Evolutionary conservation across 2,113 vertebrate genomes (phyloP).

Genomic region (Catharus fuscescens): DNA sequence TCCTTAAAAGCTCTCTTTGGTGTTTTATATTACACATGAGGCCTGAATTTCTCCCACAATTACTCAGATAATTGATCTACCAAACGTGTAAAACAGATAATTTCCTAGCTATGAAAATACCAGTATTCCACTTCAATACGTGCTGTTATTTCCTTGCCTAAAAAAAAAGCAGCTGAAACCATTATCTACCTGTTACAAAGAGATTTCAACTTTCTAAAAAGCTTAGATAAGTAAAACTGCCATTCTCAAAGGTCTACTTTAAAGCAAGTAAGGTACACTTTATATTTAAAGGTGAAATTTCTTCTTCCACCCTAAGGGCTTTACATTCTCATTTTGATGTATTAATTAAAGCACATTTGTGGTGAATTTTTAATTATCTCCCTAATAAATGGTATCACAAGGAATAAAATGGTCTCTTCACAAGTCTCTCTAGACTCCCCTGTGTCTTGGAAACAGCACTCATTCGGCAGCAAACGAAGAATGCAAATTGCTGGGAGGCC

Average conservation of each 20-base stretch:
- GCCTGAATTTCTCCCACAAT: slow-evolving; percentile 4
- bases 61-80: slow-evolving; percentile 45
- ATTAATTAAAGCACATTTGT: slow-evolving; percentile 61
- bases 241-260: slow-evolving; percentile 44
- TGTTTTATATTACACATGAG: not conserved
- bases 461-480: not conserved
- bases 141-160: slow-evolving; percentile 20
- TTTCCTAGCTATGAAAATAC: slow-evolving; percentile 44
- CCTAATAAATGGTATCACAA: slow-evolving; percentile 60
- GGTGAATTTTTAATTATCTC: slow-evolving; percentile 64
- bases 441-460: not conserved
- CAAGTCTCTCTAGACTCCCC: not conserved
- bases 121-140: not conserved
- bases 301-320: slow-evolving; percentile 44
- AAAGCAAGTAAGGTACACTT: slow-evolving; percentile 37
- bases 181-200: slow-evolving; percentile 47
- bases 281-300: slow-evolving; percentile 56
- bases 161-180: slow-evolving; percentile 15
- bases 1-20: not conserved
- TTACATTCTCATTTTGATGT: slow-evolving; percentile 58
- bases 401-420: slow-evolving; percentile 48
- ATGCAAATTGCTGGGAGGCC: not conserved
- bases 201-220: slow-evolving; percentile 49
- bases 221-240: slow-evolving; percentile 60
- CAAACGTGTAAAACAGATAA: not conserved